Conservation (phyloP, 1,140 invertebrate species). For the Brachionus plicatilis region DNA sequence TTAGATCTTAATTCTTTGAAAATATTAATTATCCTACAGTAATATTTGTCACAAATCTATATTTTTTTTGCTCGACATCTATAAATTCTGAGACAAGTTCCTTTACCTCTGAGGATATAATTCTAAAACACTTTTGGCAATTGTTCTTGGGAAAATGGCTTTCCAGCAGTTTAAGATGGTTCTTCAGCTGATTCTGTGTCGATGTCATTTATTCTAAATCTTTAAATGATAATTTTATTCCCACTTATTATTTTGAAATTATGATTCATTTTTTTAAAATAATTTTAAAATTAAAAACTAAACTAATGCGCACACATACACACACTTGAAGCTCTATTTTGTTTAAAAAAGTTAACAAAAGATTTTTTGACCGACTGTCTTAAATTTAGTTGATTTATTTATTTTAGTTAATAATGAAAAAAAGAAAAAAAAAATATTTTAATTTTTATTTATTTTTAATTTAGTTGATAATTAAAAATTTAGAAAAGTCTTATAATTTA, state of each 20-base stretch:
- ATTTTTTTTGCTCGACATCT: conserved; percentile 83
- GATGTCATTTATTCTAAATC: not conserved
- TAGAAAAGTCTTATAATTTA: not conserved
- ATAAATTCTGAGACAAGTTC: conserved; percentile 94
- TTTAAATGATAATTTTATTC: not conserved
- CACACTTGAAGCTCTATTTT: not conserved
- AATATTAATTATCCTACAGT: conserved; percentile 63
- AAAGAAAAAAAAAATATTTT: not conserved
- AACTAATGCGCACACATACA: not conserved
- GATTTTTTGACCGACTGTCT: not conserved
- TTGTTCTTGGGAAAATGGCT: conserved; percentile 56
- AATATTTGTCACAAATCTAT: conserved; percentile 94
- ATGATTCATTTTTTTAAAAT: not conserved
- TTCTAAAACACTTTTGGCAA: conserved; percentile 83
- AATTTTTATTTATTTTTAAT: not conserved
- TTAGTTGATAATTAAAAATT: not conserved
- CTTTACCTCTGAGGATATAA: conserved; percentile 88
- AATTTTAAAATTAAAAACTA: not conserved
- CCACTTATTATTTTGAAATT: not conserved
- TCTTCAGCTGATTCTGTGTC: not conserved
- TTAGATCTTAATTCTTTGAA: not conserved
- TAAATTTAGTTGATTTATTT: not conserved
- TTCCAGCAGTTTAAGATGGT: not conserved
- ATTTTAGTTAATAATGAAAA: not conserved
- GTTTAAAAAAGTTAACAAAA: not conserved